Conservation (phyloP, 2,797 vertebrate species). For the Zalophus californianus region DNA sequence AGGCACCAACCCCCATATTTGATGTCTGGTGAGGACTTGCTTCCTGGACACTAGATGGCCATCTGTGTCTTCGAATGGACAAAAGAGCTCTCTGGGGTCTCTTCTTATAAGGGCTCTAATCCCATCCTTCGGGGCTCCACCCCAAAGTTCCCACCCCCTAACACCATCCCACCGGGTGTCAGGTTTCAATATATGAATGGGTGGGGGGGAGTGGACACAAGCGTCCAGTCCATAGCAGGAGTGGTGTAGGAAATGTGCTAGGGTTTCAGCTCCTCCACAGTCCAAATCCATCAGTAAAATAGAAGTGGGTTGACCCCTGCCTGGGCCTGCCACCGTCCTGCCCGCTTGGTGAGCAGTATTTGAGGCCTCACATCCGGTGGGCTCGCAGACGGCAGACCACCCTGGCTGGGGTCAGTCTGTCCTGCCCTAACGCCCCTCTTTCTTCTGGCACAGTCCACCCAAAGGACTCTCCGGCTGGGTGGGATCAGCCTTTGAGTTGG, state of each 20-base stretch:
- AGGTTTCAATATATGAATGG: not conserved
- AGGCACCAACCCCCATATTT: accelerated
- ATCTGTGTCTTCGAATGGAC: not conserved
- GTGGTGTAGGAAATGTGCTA: not conserved
- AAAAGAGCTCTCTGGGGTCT: not conserved
- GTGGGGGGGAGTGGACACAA: accelerated
- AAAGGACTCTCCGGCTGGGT: not conserved
- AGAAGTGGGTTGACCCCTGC: not conserved
- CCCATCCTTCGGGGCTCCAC: not conserved
- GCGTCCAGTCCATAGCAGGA: not conserved
- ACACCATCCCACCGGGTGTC: not conserved
- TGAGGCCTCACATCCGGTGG: too few species aligned
- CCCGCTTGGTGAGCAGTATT: too few species aligned
- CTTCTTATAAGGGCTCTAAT: not conserved
- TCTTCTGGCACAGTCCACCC: not conserved
- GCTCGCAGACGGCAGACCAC: too few species aligned
- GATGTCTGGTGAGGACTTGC: not conserved
- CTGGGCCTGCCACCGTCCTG: too few species aligned
- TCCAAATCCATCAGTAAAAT: too few species aligned
- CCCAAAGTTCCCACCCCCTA: not conserved
- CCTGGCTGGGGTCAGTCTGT: not conserved
- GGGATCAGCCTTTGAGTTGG: not conserved
- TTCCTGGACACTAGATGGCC: not conserved
- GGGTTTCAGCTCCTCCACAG: not conserved
- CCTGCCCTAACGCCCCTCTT: not conserved